A percentile compares a stretch with the other conserved stretches of the same genome.
These are phyloP conservation scores for Poicephalus meyeri DNA, from an alignment of 2,113 vertebrate genomes.

Conservation along the genomic window DNA sequence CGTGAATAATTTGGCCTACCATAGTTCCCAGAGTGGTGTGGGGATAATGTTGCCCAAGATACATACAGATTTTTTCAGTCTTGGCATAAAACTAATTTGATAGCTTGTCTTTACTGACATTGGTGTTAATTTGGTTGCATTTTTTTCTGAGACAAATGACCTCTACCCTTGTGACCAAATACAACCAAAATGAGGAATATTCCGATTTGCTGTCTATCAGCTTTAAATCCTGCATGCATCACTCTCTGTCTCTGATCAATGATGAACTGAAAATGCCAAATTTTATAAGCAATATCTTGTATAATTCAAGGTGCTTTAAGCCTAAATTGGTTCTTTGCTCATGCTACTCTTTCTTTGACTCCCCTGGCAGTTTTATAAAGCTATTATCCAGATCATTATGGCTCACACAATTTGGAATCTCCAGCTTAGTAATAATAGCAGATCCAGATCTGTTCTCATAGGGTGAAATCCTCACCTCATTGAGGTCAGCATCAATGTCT, in stretches of 20 bases:
- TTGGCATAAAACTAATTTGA: neutral
- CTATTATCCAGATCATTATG: neutral
- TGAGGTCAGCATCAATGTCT: neutral
- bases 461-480: neutral
- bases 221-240: neutral
- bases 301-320: conserved; percentile 9
- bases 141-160: neutral
- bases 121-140: neutral
- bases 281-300: neutral
- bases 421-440: neutral
- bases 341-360: neutral
- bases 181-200: neutral
- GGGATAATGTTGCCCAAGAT: neutral
- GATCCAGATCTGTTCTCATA: neutral
- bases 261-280: neutral
- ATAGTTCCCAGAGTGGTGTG: neutral
- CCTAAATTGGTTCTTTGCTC: neutral
- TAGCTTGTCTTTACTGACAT: neutral
- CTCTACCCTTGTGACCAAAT: neutral
- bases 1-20: neutral
- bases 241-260: neutral
- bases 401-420: conserved; percentile 15
- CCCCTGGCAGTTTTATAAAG: conserved; percentile 6
- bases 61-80: neutral
- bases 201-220: neutral